Conservation (phyloP, 35 echinoderm and acorn worm species). For the Strongylocentrotus purpuratus region DNA sequence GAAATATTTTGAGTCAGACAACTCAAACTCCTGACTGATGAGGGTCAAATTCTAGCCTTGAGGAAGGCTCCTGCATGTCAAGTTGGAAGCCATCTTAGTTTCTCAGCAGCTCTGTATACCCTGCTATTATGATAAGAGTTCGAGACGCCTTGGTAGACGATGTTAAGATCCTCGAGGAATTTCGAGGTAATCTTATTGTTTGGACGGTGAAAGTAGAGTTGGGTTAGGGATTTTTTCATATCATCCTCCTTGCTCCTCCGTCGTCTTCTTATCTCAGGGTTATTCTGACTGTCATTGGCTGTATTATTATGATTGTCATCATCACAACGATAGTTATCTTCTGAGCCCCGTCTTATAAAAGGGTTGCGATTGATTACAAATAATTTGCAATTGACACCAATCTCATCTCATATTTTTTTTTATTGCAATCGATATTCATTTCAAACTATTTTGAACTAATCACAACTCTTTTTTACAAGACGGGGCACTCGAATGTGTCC, state of each 20-base stretch:
- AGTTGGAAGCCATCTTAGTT: neutral
- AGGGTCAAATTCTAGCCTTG: neutral
- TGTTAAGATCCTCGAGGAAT: neutral
- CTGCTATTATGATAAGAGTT: neutral
- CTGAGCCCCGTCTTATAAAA: neutral
- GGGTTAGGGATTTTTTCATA: neutral
- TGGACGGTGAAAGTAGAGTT: neutral
- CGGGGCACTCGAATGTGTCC: too few species aligned
- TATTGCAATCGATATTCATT: too few species aligned
- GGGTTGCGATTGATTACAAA: too few species aligned
- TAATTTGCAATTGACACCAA: too few species aligned
- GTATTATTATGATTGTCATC: neutral
- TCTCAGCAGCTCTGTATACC: neutral
- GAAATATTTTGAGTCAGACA: neutral
- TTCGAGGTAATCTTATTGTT: neutral
- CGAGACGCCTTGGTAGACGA: neutral
- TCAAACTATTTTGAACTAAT: too few species aligned
- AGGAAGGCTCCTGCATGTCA: neutral
- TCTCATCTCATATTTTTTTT: too few species aligned
- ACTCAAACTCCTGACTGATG: neutral
- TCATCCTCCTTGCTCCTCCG: neutral
- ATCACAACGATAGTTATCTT: neutral
- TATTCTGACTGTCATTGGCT: neutral
- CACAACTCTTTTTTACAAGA: too few species aligned
- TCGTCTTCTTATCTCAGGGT: neutral